Evolutionary conservation across 1,140 invertebrate genomes (phyloP), one percentile per base, ranked within the genome.

Genomic region (Euwallacea fornicatus): DNA sequence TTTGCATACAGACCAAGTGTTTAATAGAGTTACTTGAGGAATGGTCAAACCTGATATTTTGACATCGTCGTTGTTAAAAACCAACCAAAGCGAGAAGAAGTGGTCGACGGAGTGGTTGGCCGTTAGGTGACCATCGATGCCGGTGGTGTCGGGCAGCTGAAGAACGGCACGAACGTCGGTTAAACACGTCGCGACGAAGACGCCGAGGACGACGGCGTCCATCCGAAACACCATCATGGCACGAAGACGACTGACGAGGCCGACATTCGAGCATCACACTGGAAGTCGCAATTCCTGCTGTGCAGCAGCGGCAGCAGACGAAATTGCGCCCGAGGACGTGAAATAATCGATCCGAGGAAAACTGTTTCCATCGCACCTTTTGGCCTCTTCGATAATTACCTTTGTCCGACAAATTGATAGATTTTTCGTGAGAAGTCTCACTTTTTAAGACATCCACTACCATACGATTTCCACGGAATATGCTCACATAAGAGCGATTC

Each of bases 71-170:
- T 84, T 83, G 75, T 84, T 83, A 75, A 85, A 84, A 61, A 84
- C 83, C 69, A 84, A 77, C 85, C 85, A 86, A 11, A 85, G 78
- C 6, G 82, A 83, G 77, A 86, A 85, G 78, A 86, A 86, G 65
- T 83, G 80, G 74, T 85, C 84, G 59, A 85, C 83, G 16, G 79
- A 77, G 6, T 81, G 78, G 42, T 81, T 81, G 63, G 81, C 83
- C 6, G 83, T 84, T 21, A 85, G 78, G 63, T 84, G 81, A 41
- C 83, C 82, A 72, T 83, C 81, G 69, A 86, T 84, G 54, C 81
- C 80, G 53, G 84, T 80, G 21, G 83, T 85, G 76, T 86, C 82
- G 15, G 84, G 84, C 60, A 86, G 77, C 53, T 82, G 79, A 59
- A 84, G 81, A 44, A 83, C 80, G 16, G 80, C 81, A 65, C 78